Evolutionary conservation across 2,888 invertebrate species (phyloP).

Genomic region (Didymodactylos carnosus): DNA sequence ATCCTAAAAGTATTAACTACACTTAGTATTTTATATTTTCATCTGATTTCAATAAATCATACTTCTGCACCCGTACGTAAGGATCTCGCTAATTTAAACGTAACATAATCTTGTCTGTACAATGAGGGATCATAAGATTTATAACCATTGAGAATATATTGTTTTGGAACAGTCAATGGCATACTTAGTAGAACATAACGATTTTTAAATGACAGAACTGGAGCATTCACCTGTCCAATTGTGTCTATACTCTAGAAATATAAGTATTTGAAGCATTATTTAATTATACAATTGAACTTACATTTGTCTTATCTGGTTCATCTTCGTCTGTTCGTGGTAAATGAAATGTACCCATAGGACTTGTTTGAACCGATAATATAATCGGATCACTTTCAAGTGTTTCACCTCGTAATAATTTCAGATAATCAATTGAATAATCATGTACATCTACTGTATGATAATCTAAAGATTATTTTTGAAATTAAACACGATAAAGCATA

Average conservation of each 20-base stretch:
- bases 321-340: slow-evolving; percentile 1
- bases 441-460: not conserved
- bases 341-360: slow-evolving; percentile 4
- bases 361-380: not conserved
- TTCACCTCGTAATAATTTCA: slow-evolving; percentile 1
- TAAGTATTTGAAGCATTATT: not conserved
- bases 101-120: slow-evolving; percentile 24
- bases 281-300: not conserved
- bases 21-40: too few species aligned
- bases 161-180: slow-evolving; percentile 24
- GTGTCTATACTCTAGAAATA: slow-evolving; percentile 25
- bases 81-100: slow-evolving; percentile 21
- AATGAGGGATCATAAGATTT: slow-evolving; percentile 21
- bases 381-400: not conserved
- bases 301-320: not conserved
- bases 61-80: slow-evolving; percentile 31
- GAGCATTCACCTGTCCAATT: slow-evolving; percentile 24
- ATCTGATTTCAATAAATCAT: not conserved
- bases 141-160: slow-evolving; percentile 27
- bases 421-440: not conserved
- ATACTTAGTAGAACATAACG: not conserved
- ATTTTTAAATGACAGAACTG: slow-evolving; percentile 15
- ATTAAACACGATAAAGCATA: not conserved
- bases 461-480: not conserved
- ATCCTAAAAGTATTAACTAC: too few species aligned